Base-by-base conservation (phyloP, 2,888 invertebrate species). In the Troides helena region DNA sequence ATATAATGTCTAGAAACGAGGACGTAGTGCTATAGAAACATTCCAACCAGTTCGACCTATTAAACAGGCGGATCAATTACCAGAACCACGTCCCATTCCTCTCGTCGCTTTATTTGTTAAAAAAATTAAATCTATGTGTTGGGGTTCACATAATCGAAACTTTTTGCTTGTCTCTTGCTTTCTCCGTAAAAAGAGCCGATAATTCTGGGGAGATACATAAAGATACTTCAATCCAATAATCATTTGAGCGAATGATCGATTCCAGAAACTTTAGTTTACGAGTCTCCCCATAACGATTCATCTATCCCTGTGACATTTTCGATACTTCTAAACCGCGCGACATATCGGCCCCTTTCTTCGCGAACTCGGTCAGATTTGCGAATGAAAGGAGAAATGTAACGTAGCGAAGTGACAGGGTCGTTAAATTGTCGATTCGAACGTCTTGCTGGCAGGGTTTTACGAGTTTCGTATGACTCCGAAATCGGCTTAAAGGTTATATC, bases 241-340 rank as follows among this genome's bases (percentile, higher is more conserved):
- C 88, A 87, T 85, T 78, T 84, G 83, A 85, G 85, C 85, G 87
- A 88, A 87, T 86, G 85, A 88, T 87, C 85, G 85, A 86, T 87
- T 85, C 83, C 82, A 83, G 82, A 86, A 85, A 86, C 87, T 80
- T 78, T 77, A 76, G 79, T 86, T 85, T 85, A 87, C 85, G 85
- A 85, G 81, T 73, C 78, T 81, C 76, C 81, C 76, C 78, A 73
- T 74, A 82, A 81, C 80, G 75, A 79, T 70, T 67, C n/a, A 82
- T 81, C 77, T 79, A 53, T 75, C 74, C 78, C 76, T 78, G 76
- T 79, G 78, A 78, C 77, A 77, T 81, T 85, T 84, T 81, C 79
- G 80, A 80, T 78, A 79, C 74, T 77, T 77, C 79, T 80, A 80
- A 84, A 88, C 82, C 80, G 80, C 80, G 81, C 83, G 77, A 80